phyloP scores from a whole-genome alignment of 2,797 vertebrate species.

The Peromyscus aztecus region DNA sequence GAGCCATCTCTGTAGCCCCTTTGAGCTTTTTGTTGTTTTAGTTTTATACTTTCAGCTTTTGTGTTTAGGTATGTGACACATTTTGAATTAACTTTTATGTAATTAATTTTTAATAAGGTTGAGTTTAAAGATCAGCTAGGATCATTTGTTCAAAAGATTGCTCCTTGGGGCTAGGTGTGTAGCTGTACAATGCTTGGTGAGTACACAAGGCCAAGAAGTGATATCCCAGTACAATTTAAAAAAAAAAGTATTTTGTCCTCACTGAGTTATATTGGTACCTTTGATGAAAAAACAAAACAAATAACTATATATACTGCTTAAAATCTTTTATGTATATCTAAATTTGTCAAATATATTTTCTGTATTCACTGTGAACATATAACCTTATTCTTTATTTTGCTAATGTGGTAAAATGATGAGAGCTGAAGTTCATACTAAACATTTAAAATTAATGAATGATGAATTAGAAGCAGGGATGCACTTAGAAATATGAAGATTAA shows the following conservation, averaged over 20 bases:
- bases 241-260: not conserved
- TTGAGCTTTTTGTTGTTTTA: not conserved
- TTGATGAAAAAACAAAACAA: constrained; percentile 33
- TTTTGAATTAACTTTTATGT: constrained; percentile 59
- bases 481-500: constrained; percentile 41
- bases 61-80: not conserved
- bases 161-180: not conserved
- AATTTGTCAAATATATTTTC: constrained; percentile 40
- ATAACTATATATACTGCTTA: not conserved
- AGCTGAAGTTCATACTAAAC: constrained; percentile 35
- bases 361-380: constrained; percentile 22
- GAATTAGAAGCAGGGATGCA: not conserved
- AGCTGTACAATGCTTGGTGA: not conserved
- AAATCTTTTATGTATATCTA: constrained; percentile 18
- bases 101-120: not conserved
- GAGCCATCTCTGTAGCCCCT: not conserved
- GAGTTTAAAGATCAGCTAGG: constrained; percentile 38
- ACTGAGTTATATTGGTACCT: not conserved
- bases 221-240: not conserved
- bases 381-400: constrained; percentile 53
- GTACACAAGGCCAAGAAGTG: not conserved
- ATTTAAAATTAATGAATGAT: constrained; percentile 42
- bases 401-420: constrained; percentile 7
- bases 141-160: constrained; percentile 54
- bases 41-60: constrained; percentile 5